phyloP scores from a whole-genome alignment of 1,140 invertebrate species.

The Camponotus floridanus region DNA sequence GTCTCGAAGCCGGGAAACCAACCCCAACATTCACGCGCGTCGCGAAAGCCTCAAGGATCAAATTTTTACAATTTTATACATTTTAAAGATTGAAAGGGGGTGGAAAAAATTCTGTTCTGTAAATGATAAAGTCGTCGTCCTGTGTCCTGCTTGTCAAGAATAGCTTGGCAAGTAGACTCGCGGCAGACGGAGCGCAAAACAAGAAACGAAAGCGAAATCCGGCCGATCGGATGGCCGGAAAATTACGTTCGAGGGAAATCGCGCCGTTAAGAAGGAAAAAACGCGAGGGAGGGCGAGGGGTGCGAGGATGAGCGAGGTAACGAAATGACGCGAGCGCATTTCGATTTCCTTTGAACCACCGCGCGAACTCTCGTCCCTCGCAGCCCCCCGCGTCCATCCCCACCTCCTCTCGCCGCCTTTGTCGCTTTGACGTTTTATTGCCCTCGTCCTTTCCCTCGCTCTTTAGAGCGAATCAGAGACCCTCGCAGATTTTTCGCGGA shows the following conservation, averaged over 20 bases:
- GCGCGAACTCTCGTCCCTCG: slow-evolving; percentile 37
- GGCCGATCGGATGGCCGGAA: slow-evolving; percentile 69
- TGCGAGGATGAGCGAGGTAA: slow-evolving; percentile 55
- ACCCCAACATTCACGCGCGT: too few relatives aligned
- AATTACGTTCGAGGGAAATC: slow-evolving; percentile 72
- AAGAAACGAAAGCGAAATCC: slow-evolving; percentile 74
- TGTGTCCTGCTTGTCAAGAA: not conserved
- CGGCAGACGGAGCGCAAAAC: slow-evolving; percentile 65
- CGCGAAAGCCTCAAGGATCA: too few relatives aligned
- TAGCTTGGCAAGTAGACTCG: slow-evolving; percentile 40
- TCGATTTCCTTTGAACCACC: slow-evolving; percentile 70
- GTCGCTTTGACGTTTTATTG: slow-evolving; percentile 62
- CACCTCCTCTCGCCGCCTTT: slow-evolving; percentile 48
- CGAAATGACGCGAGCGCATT: slow-evolving; percentile 72
- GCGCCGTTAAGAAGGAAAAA: slow-evolving; percentile 51
- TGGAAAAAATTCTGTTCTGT: not conserved
- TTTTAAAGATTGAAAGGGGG: not conserved
- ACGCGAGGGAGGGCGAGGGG: not conserved
- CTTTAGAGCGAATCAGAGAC: slow-evolving; percentile 54
- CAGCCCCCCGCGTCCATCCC: not conserved
- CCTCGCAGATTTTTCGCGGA: slow-evolving; percentile 55
- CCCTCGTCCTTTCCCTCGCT: slow-evolving; percentile 39
- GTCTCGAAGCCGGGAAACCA: too few relatives aligned
- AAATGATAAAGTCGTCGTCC: not conserved
- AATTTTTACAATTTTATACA: not conserved